Base-by-base conservation (phyloP, 2,113 vertebrate genomes). In the Cairina moschata region DNA sequence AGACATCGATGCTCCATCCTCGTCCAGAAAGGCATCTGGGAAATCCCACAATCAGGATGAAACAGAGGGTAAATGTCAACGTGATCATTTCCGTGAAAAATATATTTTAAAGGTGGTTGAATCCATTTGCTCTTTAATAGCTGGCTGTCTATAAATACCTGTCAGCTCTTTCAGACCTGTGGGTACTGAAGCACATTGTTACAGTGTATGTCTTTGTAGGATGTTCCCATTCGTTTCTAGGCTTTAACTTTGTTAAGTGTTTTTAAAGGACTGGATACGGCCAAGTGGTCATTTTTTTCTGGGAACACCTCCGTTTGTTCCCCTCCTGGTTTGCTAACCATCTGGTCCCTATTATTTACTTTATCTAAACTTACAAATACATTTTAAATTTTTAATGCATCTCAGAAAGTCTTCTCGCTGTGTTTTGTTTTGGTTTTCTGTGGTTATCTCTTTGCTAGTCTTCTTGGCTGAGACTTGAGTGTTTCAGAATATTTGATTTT, bases 1-100 rank as follows among this genome's bases (percentile, higher is more conserved):
- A n/a, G 98, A 98, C 48, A 29, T 74, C 18, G 97, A 98, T 79
- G 97, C 88, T 72, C 96, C 98, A 0, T 98, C 98, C 62, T 98
- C 98, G 36, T 98, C 98, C 55, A 97, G 82, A 82, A 96, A 97
- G 83, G 77, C 92, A n/a, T 92, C 95, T 6, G 44, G 72, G 38
- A 98, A 95, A 54, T 93, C 91, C 46, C 97, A 91, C 55, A 89
- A 58, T 71, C 94, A 91, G 76, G 96, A 95, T 83, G 92, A 86
- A 84, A 93, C 78, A 46, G 98, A 98, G 3, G 98, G 98, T 98
- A 91, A 59, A 62, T 78, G 17, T 90, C 69, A 58, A 42, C 17
- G 0, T 32, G 8, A 17, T 29, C 6, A n/a, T 46, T 85, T 9
- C 22, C 31, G 15, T 78, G 59, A 38, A 65, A 72, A 77, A 77